These are phyloP conservation scores for Dolomedes plantarius DNA, from an alignment of 2,888 invertebrate species.

Conservation along the genomic window DNA sequence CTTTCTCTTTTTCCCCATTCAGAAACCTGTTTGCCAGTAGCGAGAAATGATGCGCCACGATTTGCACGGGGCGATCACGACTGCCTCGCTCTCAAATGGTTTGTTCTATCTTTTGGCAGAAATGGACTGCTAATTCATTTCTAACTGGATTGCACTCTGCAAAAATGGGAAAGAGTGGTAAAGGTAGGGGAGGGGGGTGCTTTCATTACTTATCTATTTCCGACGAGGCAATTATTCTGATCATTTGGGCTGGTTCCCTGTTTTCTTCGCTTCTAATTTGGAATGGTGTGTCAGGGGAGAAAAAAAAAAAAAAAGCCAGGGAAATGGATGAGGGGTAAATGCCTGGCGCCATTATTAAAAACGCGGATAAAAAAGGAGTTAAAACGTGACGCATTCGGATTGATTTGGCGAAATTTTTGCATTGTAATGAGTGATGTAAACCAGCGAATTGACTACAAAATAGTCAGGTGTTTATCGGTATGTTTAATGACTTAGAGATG, in stretches of 20 bases:
- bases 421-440: too few relatives aligned
- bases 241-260: constrained; percentile 4
- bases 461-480: too few relatives aligned
- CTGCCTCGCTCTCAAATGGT: neutral
- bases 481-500: too few relatives aligned
- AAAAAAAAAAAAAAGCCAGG: neutral
- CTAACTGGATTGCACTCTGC: constrained; percentile 23
- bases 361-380: neutral
- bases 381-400: neutral
- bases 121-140: constrained; percentile 53
- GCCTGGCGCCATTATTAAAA: neutral
- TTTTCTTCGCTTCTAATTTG: neutral
- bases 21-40: neutral
- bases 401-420: too few relatives aligned
- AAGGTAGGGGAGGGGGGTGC: neutral
- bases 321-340: neutral
- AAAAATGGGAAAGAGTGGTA: neutral
- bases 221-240: neutral
- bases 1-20: neutral
- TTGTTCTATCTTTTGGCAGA: neutral
- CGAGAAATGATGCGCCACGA: constrained; percentile 15
- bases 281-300: neutral
- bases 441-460: too few relatives aligned
- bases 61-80: constrained; percentile 56
- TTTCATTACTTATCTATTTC: constrained; percentile 2